These are phyloP conservation scores for Melanotaenia nigrans DNA, from an alignment of 2,797 vertebrate species.

Conservation along the genomic window DNA sequence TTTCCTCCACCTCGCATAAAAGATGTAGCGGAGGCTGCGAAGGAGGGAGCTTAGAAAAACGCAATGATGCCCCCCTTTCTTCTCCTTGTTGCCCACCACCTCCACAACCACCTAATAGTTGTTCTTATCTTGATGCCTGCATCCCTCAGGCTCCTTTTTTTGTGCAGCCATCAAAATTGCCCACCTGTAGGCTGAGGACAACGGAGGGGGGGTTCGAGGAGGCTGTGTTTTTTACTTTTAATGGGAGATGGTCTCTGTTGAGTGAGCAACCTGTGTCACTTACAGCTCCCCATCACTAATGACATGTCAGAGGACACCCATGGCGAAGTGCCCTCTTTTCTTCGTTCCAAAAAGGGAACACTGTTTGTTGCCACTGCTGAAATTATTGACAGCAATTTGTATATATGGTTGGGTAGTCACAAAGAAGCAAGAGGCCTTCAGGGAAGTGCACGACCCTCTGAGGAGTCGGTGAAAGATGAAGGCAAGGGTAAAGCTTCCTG, in stretches of 20 bases:
- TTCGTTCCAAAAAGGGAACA: conserved; percentile 15
- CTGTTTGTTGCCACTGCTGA: conserved; percentile 22
- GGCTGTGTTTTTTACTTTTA: conserved; percentile 41
- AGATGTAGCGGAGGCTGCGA: conserved; percentile 30
- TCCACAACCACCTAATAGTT: conserved; percentile 66
- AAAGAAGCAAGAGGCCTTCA: conserved; percentile 39
- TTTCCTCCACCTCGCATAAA: conserved; percentile 71
- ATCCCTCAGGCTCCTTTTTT: conserved; percentile 69
- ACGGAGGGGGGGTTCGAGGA: conserved; percentile 8
- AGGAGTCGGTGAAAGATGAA: conserved; percentile 48
- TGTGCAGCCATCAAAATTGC: conserved; percentile 74
- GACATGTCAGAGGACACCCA: conserved; percentile 74
- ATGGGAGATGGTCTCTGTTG: conserved; percentile 75
- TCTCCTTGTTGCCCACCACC: conserved; percentile 31
- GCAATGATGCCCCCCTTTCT: conserved; percentile 7
- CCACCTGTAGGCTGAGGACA: conserved; percentile 79
- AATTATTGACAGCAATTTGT: conserved; percentile 65
- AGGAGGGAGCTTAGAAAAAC: conserved; percentile 52
- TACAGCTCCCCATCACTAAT: conserved; percentile 61
- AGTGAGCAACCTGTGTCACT: conserved; percentile 72
- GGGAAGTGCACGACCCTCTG: conserved; percentile 40
- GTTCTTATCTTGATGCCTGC: conserved; percentile 67
- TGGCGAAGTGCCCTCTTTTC: conserved; percentile 29
- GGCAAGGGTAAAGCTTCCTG: conserved; percentile 14
- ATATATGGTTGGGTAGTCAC: conserved; percentile 38